Conservation (phyloP, 1,140 invertebrate species). For the Bradysia coprophila region DNA sequence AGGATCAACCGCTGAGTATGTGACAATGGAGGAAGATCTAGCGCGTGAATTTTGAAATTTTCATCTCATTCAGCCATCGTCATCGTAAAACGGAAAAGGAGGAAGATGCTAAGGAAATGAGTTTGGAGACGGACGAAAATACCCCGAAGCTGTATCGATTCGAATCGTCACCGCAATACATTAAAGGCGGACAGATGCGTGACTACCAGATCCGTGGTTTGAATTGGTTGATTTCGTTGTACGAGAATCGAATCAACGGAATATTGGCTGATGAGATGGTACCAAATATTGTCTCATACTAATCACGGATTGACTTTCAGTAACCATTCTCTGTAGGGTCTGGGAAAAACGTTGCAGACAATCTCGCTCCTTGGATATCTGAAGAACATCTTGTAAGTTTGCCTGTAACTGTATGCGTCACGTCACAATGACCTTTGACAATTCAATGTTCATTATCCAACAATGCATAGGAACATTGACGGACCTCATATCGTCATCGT, state of each 20-base stretch:
- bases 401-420: too few species aligned
- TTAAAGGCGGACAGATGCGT: slow-evolving; percentile 38
- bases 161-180: slow-evolving; percentile 68
- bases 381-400: not conserved
- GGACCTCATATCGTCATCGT: slow-evolving; percentile 95
- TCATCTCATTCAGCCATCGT: too few species aligned
- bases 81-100: slow-evolving; percentile 1
- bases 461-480: slow-evolving; percentile 44
- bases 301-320: too few species aligned
- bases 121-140: not conserved
- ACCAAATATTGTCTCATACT: too few species aligned
- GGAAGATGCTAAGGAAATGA: not conserved
- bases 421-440: not conserved
- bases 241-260: slow-evolving; percentile 49
- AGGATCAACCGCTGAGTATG: too few species aligned
- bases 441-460: not conserved
- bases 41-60: too few species aligned
- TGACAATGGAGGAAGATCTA: too few species aligned
- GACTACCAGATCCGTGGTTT: slow-evolving; percentile 42
- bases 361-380: not conserved
- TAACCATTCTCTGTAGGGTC: too few species aligned
- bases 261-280: slow-evolving; percentile 73
- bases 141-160: too few species aligned
- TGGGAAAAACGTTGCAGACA: slow-evolving; percentile 1
- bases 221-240: slow-evolving; percentile 39